A percentile compares a stretch with the other conserved stretches of the same genome.
These are phyloP conservation scores for Chamaea fasciata DNA, from an alignment of 2,113 vertebrate genomes.

Conservation along the genomic window DNA sequence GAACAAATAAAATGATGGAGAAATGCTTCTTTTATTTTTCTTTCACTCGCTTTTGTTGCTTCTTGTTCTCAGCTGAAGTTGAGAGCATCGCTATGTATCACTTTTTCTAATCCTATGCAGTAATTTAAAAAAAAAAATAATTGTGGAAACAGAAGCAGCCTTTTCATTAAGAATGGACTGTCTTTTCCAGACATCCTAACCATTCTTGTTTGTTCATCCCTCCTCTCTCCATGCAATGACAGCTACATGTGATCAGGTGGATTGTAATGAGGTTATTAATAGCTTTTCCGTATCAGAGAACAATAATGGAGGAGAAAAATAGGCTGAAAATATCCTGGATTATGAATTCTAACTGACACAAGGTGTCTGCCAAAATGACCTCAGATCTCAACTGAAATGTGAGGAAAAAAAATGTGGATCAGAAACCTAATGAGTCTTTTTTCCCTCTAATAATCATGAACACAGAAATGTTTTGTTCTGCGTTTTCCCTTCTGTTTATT, in stretches of 20 bases:
- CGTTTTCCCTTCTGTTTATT: constrained; percentile 31
- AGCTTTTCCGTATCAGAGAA: not conserved
- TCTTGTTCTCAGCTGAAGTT: not conserved
- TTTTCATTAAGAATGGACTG: not conserved
- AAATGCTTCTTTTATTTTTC: not conserved
- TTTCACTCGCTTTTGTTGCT: not conserved
- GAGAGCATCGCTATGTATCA: not conserved
- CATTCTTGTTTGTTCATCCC: not conserved
- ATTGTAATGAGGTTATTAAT: not conserved
- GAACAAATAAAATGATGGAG: not conserved
- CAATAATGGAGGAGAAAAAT: not conserved
- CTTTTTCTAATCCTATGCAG: not conserved
- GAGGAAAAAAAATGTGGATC: not conserved
- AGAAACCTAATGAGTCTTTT: not conserved
- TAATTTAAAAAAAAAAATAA: not conserved
- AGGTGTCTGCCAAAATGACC: not conserved
- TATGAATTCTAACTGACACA: not conserved
- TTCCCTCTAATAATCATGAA: not conserved
- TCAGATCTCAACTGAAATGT: not conserved
- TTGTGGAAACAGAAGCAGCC: not conserved
- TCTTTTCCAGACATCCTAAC: not conserved
- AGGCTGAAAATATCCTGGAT: not conserved
- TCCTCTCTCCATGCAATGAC: not conserved
- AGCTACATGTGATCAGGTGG: not conserved
- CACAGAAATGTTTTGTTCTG: not conserved